Evolutionary conservation across 1,140 invertebrate species (phyloP).

Genomic region (Cotesia chilonis): DNA sequence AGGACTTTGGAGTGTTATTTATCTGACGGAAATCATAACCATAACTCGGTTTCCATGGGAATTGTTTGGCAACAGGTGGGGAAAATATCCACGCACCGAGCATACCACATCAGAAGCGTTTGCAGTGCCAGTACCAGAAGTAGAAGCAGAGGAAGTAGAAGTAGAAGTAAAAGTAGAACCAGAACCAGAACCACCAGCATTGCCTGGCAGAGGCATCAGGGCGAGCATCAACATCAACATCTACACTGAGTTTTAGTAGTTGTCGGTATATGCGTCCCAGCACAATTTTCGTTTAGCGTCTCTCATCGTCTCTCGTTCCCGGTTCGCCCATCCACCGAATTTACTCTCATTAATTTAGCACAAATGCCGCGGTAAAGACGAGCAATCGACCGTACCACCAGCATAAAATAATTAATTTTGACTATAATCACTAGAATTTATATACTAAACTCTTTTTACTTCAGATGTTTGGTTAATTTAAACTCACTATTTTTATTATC

Average conservation of each 20-base stretch:
- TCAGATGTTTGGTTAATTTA: no score
- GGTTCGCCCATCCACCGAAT: constrained; percentile 27
- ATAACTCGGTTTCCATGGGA: constrained; percentile 61
- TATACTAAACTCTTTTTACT: constrained; percentile 13
- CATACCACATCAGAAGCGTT: constrained; percentile 31
- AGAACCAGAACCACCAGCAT: constrained; percentile 7
- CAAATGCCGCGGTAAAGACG: constrained; percentile 31
- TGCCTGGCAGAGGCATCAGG: neutral
- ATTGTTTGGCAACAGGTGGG: constrained; percentile 65
- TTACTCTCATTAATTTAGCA: constrained; percentile 38
- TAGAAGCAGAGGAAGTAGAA: neutral
- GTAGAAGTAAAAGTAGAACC: neutral
- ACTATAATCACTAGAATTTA: constrained; percentile 21
- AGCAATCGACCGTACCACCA: constrained; percentile 30
- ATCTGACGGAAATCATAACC: constrained; percentile 51
- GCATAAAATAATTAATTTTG: constrained; percentile 24
- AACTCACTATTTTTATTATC: no score
- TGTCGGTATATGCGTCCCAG: constrained; percentile 5
- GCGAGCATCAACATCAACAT: no score
- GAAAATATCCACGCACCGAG: constrained; percentile 57
- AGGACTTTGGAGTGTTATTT: constrained; percentile 42
- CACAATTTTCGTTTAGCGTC: constrained; percentile 37
- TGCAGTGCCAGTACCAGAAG: neutral
- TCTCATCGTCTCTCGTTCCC: constrained; percentile 37
- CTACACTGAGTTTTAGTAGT: no score